Evolutionary conservation across 2,113 vertebrate genomes (phyloP).

Genomic region (Ammodramus savannarum): DNA sequence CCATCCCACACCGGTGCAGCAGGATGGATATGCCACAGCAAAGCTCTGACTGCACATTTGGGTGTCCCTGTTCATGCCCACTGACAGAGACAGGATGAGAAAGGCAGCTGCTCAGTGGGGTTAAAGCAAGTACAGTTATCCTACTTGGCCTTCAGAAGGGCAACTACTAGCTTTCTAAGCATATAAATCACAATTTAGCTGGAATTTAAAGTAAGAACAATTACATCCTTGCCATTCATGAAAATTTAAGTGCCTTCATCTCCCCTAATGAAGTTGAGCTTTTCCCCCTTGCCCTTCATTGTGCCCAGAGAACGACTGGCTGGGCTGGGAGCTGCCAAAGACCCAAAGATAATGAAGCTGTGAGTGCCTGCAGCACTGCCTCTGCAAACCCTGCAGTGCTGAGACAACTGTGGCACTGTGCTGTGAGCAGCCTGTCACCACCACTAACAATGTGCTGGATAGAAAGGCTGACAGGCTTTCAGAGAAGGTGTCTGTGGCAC

Average conservation of each 20-base stretch:
- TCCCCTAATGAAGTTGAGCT: neutral
- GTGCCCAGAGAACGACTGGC: neutral
- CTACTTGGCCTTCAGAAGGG: neutral
- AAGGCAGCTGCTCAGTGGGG: neutral
- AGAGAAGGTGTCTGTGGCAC: neutral
- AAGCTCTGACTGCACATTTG: neutral
- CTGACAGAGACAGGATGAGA: neutral
- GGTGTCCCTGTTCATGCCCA: neutral
- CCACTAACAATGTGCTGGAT: accelerated
- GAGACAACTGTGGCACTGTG: neutral
- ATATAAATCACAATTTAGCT: neutral
- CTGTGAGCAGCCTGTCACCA: neutral
- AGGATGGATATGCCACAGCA: neutral
- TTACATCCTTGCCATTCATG: neutral
- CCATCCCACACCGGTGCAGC: neutral
- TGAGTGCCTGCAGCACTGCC: neutral
- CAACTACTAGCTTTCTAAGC: neutral
- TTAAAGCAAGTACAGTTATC: neutral
- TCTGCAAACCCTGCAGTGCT: neutral
- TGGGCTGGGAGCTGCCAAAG: neutral
- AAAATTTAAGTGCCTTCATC: neutral
- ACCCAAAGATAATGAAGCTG: neutral
- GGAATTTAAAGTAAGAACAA: neutral
- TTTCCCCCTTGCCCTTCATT: neutral
- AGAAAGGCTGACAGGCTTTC: neutral